Base-by-base conservation (phyloP, 2,113 vertebrate species). In the Crotalus tigris region DNA sequence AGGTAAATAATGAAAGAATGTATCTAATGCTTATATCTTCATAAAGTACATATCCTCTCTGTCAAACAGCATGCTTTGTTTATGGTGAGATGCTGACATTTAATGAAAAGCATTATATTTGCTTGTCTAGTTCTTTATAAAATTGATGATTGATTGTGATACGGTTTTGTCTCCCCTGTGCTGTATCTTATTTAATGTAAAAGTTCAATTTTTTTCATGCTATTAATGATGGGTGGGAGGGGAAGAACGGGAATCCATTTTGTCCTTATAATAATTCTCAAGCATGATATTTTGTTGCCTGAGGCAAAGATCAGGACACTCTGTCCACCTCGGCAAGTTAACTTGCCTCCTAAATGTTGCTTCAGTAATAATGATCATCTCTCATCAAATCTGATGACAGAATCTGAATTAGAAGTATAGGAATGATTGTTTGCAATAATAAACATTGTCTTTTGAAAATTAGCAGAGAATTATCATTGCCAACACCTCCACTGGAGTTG, bases 61-160 rank as follows among this genome's bases (percentile, higher is more conserved):
- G 93, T 92, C 90, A 85, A 58, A 9, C 91, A 92, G 75, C 90
- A 4, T 55, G 75, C 81, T 94, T 57, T 64, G 46, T 81, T 39
- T 89, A 58, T 91, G 44, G 24, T 17, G 44, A 51, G 46, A 33
- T 49, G 57, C 1, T 86, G 93, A 69, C 2, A 0, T 17, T 59
- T 64, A 51, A 75, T 69, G 51, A 26, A 91, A 91, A 91, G 87
- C 81, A 55, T 0, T 9, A 5, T 0, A 0, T 23, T 92, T 94
- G 69, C 3, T 89, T 89, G 92, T 75, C 93, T 29, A 3, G 61
- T 87, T 93, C 49, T 54, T 69, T 93, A 8, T 58, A 54, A 69
- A 92, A 93, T 58, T 2, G 6, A 44, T 89, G 93, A 92, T 93
- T 94, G 92, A 92, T 92, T 24, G 55, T 26, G 88, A 61, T 29